These are phyloP conservation scores for Hexactinellida sp. DNA, from an alignment of 37 sponge, comb jelly and placozoan species.

Conservation along the genomic window DNA sequence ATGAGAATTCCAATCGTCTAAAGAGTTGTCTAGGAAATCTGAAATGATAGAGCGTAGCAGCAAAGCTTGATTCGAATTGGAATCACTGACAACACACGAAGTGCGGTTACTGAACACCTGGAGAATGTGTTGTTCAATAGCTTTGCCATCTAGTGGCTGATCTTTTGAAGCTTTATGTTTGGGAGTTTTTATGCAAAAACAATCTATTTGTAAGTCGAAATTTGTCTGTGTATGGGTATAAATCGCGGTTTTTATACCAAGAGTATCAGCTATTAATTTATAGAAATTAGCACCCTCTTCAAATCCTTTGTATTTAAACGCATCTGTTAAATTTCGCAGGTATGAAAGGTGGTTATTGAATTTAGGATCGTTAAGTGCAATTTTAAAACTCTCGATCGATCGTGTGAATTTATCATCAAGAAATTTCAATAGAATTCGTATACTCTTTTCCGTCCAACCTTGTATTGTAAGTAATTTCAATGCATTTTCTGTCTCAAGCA, in stretches of 20 bases:
- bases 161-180: not conserved
- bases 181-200: not conserved
- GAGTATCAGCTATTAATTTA: not conserved
- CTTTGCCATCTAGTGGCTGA: not conserved
- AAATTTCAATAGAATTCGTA: not conserved
- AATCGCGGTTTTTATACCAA: not conserved
- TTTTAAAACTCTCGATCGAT: not conserved
- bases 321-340: not conserved
- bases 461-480: not conserved
- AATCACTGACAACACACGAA: not conserved
- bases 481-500: not conserved
- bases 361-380: not conserved
- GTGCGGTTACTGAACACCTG: slow-evolving; percentile 5
- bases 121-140: not conserved
- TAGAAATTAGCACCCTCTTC: not conserved
- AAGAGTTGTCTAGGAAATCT: not conserved
- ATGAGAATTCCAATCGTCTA: not conserved
- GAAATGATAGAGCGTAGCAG: not conserved
- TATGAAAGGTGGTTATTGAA: not conserved
- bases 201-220: not conserved
- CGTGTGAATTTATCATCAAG: not conserved
- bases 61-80: not conserved
- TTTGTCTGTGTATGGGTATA: not conserved
- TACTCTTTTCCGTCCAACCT: not conserved
- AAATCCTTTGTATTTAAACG: not conserved